Evolutionary conservation across 2,888 invertebrate genomes (phyloP).

Genomic region (Drosophila affinis): DNA sequence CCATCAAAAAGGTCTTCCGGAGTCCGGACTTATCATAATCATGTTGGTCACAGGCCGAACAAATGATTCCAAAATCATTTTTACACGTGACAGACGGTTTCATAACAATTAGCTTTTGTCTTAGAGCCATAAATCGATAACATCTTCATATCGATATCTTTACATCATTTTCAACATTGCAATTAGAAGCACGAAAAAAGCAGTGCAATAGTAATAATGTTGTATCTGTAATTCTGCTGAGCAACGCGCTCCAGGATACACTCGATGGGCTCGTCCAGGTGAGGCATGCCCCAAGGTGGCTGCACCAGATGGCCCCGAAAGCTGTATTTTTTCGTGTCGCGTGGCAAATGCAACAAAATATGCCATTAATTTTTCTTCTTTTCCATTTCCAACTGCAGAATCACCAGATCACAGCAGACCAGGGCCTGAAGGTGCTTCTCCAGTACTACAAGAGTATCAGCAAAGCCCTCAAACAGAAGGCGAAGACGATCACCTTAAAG

Average conservation of each 20-base stretch:
- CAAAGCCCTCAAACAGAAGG: slow-evolving; percentile 93
- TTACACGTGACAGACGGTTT: too few species aligned
- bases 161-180: not conserved
- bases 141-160: not conserved
- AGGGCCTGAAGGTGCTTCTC: slow-evolving; percentile 96
- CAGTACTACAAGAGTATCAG: slow-evolving; percentile 99
- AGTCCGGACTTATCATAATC: too few species aligned
- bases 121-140: not conserved
- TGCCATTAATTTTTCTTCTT: not conserved
- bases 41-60: too few species aligned
- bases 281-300: slow-evolving; percentile 31
- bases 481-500: slow-evolving; percentile 97
- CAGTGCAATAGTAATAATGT: slow-evolving; percentile 85
- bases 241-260: slow-evolving; percentile 98
- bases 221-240: slow-evolving; percentile 98
- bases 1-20: too few species aligned
- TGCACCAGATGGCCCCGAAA: not conserved
- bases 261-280: slow-evolving; percentile 98
- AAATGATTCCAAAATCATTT: too few species aligned
- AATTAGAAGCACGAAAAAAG: not conserved
- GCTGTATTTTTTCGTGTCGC: not conserved
- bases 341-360: slow-evolving; percentile 6
- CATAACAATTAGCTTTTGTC: not conserved
- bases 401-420: slow-evolving; percentile 96
- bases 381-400: slow-evolving; percentile 86